Base-by-base conservation (phyloP, 2,113 vertebrate genomes). In the Paedocypris sp. region DNA sequence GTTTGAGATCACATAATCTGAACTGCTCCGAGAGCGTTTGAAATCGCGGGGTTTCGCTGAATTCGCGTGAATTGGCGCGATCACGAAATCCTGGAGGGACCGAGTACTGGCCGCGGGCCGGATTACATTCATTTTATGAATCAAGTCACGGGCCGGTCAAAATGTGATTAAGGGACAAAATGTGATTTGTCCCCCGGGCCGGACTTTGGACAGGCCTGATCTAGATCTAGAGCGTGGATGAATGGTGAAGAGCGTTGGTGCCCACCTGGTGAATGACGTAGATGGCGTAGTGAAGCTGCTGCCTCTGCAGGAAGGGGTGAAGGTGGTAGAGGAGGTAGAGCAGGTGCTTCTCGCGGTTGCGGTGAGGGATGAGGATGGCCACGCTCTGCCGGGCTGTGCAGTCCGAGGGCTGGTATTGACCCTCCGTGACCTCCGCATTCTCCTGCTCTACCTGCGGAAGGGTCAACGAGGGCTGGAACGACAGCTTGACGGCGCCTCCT, bases 211-310 rank as follows among this genome's bases (percentile, higher is more conserved):
- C n/a, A n/a, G n/a, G n/a, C n/a, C n/a, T n/a, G n/a, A n/a, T n/a
- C n/a, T n/a, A n/a, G n/a, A n/a, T n/a, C n/a, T n/a, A n/a, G n/a
- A n/a, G n/a, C n/a, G n/a, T n/a, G n/a, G n/a, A n/a, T n/a, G n/a
- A n/a, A 31, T 4, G 28, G 36, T n/a, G 15, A 6, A 32, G 26
- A 3, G n/a, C n/a, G 50, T 18, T 20, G 9, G 50, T 6, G n/a
- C 2, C 56, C 77, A 96, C 95, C 92, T 99, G 95, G 66, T 99
- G 90, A 67, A 99, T 90, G 72, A 97, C 70, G 0, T 95, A 99
- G 66, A 99, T 88, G 72, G 81, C 86, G 0, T 98, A 99, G 39
- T 93, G 90, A 28, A 96, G 79, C 75, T 94, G 95, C 80, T 98
- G 95, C 64, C 92, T 82, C 70, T 97, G 92, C 43, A 98, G 73